These are phyloP conservation scores for Heliconius erato DNA, from an alignment of 2,888 invertebrate genomes.

Conservation along the genomic window DNA sequence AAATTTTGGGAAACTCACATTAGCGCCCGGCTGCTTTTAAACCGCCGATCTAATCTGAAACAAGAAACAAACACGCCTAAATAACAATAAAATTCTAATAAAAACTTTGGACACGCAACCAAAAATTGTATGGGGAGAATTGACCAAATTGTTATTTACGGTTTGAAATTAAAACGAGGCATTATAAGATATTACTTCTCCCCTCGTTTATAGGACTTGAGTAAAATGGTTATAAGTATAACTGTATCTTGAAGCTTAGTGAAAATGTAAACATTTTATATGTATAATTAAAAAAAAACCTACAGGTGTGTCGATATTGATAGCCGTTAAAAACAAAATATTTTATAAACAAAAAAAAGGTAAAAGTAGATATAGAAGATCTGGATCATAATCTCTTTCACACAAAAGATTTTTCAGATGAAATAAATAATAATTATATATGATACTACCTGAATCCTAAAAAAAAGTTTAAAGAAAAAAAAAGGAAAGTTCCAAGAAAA, in stretches of 20 bases:
- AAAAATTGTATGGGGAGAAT: conserved; percentile 81
- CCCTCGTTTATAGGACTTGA: conserved; percentile 48
- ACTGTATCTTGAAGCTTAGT: not conserved
- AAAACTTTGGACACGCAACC: conserved; percentile 85
- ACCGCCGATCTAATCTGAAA: conserved; percentile 85
- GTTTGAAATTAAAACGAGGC: conserved; percentile 81
- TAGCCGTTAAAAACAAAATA: too few species aligned
- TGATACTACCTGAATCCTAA: conserved; percentile 4
- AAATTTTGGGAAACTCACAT: conserved; percentile 83
- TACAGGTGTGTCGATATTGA: too few species aligned
- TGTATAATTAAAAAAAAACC: not conserved
- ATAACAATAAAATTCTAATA: conserved; percentile 86
- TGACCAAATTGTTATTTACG: conserved; percentile 86
- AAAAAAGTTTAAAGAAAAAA: conserved; percentile 27
- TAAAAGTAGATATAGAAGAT: too few species aligned
- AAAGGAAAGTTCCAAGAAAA: conserved; percentile 26
- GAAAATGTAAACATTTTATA: not conserved
- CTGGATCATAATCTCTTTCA: too few species aligned
- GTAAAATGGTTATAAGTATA: not conserved
- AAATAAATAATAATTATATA: too few species aligned
- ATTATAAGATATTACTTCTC: conserved; percentile 79
- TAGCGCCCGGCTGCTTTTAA: conserved; percentile 83
- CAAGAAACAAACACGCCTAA: conserved; percentile 86
- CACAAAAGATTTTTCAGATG: too few species aligned
- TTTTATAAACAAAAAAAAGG: too few species aligned